A percentile compares a stretch with the other conserved stretches of the same genome.
phyloP scores from a whole-genome alignment of 2,888 invertebrate species.

The Nymphalis c-album region DNA sequence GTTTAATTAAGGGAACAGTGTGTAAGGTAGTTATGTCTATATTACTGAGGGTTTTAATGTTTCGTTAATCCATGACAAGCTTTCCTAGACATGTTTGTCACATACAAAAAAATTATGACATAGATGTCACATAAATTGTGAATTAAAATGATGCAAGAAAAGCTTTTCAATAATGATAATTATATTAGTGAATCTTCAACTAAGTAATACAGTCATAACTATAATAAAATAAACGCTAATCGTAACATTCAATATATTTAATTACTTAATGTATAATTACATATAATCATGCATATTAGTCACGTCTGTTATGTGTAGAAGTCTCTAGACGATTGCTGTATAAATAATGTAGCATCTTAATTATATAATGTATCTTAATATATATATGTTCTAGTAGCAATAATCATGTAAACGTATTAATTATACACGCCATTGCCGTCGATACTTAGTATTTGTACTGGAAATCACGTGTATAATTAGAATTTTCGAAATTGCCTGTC shows the following conservation, averaged over 20 bases:
- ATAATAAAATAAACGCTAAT: background rate
- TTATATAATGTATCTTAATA: constrained; percentile 10
- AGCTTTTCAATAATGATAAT: background rate
- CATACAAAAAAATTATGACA: no score
- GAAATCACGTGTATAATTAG: constrained; percentile 15
- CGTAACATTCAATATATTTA: background rate
- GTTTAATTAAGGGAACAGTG: constrained; percentile 28
- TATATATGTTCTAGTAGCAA: constrained; percentile 9
- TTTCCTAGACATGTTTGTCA: no score
- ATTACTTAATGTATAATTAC: constrained; percentile 3
- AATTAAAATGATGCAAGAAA: no score
- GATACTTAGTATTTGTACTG: constrained; percentile 8
- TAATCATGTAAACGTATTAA: constrained; percentile 3
- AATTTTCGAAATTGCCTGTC: constrained; percentile 18
- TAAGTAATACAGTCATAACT: constrained; percentile 9
- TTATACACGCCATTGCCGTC: constrained; percentile 15
- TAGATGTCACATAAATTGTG: no score
- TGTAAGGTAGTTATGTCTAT: constrained; percentile 1
- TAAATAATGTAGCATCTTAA: constrained; percentile 12
- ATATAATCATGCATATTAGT: constrained; percentile 23
- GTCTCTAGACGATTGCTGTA: constrained; percentile 6
- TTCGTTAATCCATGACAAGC: background rate
- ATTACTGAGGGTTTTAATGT: background rate
- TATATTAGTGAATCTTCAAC: background rate
- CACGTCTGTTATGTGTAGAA: constrained; percentile 5